Conservation (phyloP, 2,888 invertebrate genomes). For the Drosophila subquinaria region DNA sequence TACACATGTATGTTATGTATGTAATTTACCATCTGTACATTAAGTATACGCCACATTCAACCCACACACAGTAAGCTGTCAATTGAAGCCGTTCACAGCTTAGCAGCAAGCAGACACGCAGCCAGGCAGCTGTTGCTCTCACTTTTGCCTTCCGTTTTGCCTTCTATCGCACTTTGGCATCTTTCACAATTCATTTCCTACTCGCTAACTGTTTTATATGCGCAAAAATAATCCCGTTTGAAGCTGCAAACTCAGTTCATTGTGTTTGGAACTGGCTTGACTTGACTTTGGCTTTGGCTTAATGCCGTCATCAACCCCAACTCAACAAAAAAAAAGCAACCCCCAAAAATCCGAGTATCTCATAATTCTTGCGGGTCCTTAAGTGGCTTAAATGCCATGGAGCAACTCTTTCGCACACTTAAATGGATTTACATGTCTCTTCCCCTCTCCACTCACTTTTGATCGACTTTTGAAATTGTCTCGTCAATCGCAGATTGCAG, state of each 20-base stretch:
- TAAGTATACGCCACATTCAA: conserved; percentile 33
- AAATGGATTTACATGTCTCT: conserved; percentile 55
- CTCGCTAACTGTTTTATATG: conserved; percentile 61
- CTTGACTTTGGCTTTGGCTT: conserved; percentile 24
- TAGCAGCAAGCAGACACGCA: conserved; percentile 23
- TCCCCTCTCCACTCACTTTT: conserved; percentile 7
- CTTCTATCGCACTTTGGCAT: conserved; percentile 32
- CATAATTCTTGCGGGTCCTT: conserved; percentile 50
- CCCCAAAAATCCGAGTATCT: conserved; percentile 14
- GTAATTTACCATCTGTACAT: conserved; percentile 12
- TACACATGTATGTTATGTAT: conserved; percentile 7
- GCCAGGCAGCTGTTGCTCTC: conserved; percentile 37
- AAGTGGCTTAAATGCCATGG: conserved; percentile 51
- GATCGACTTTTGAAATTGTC: conserved; percentile 55
- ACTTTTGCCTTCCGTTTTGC: background rate
- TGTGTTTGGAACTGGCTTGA: conserved; percentile 30
- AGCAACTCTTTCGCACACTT: conserved; percentile 56
- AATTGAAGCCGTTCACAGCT: conserved; percentile 47
- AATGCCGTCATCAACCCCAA: conserved; percentile 21
- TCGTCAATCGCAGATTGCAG: conserved; percentile 38
- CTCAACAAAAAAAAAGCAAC: background rate
- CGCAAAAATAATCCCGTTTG: conserved; percentile 54
- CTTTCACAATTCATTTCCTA: conserved; percentile 58
- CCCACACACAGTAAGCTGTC: conserved; percentile 24
- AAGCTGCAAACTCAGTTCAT: conserved; percentile 39